Base-by-base conservation (phyloP, 2,888 invertebrate species). In the Leucozona laternaria region DNA sequence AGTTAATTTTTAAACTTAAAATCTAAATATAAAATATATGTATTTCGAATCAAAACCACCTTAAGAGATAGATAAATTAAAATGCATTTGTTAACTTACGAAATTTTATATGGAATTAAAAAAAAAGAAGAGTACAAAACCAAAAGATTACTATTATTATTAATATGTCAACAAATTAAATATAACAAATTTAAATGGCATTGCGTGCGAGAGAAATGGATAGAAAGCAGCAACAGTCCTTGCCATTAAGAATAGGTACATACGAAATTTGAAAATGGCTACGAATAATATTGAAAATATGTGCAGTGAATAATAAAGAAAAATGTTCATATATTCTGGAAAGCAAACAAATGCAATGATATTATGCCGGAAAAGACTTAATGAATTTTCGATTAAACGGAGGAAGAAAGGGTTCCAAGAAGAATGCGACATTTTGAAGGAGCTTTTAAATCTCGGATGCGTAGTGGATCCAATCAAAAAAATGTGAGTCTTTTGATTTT, bases 1-100 rank as follows among this genome's bases (percentile, higher is more conserved):
- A 57, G 48, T 81, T 82, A 66, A 75, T 79, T 82, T 82, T 53
- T 64, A 70, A 82, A 82, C 40, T 70, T 71, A 43, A 66, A 82
- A 57, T 58, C 28, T 72, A 28, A 73, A 77, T 50, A 25, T 64
- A 57, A 48, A 78, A 79, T 66, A 34, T 40, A 28, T 28, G 28
- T 28, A 75, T 70, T 75, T 71, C 71, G 81, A 79, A 77, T 76
- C 73, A 82, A 82, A 75, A 77, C 80, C 70, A 81, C 55, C 75
- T 80, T 75, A 80, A 75, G 34, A 76, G 50, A 70, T 31, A 85
- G 37, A 53, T 57, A 70, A 50, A 66, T 50, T 45, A 31, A 70
- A 43, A 70, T 34, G 64, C 84, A 70, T 50, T 71, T 45, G 64
- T 73, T 64, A 71, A 55, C 31, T 31, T 48, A 78, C 79, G 13